Evolutionary conservation across 2,888 invertebrate genomes (phyloP).

Genomic region (Trichogramma evanescens): DNA sequence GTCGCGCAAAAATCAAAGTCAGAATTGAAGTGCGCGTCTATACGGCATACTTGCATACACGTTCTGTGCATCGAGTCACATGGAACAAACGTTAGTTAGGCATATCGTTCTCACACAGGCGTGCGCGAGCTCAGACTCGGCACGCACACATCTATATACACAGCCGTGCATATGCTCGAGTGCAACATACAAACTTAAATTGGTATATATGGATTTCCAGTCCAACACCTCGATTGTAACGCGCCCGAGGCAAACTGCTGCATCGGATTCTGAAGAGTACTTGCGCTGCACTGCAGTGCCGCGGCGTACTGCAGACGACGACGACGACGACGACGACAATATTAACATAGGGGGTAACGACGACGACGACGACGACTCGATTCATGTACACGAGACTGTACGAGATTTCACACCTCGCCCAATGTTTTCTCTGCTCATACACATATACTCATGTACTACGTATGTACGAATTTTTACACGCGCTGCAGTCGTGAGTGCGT

Average conservation of each 20-base stretch:
- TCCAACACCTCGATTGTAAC: conserved; percentile 48
- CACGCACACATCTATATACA: neutral
- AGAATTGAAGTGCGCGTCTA: no score
- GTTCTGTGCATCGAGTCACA: conserved; percentile 12
- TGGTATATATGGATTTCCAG: conserved; percentile 48
- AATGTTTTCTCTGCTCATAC: neutral
- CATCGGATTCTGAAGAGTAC: conserved; percentile 37
- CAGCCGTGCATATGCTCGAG: neutral
- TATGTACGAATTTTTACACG: neutral
- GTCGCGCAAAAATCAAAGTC: no score
- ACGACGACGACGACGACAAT: neutral
- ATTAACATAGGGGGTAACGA: no score
- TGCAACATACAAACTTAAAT: conserved; percentile 35
- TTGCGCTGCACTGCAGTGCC: conserved; percentile 14
- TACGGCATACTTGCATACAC: neutral
- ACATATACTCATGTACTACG: neutral
- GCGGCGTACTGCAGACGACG: neutral
- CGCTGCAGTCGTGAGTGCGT: neutral
- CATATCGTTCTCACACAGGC: conserved; percentile 33
- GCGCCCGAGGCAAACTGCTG: conserved; percentile 3
- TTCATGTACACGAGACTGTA: no score
- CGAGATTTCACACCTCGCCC: no score
- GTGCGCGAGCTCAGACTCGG: conserved; percentile 15
- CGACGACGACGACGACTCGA: no score
- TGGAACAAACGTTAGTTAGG: conserved; percentile 15